Conservation (phyloP, 2,888 invertebrate species). For the Leptarthrus brevirostris region DNA sequence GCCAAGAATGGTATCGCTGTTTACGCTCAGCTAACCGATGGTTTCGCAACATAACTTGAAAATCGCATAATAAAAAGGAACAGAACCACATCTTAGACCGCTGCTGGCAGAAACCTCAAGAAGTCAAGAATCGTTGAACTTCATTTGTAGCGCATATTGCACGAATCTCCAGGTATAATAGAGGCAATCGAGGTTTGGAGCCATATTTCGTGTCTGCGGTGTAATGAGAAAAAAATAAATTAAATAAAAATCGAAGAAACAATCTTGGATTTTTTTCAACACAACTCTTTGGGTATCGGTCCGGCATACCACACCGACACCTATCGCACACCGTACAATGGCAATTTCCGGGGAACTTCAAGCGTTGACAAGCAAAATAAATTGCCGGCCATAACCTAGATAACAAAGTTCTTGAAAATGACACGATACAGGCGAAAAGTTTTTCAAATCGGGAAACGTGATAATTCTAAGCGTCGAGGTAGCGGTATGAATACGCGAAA, state of each 20-base stretch:
- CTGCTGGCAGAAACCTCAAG: slow-evolving; percentile 27
- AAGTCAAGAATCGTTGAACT: slow-evolving; percentile 38
- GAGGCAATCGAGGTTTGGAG: background rate
- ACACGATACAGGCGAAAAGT: background rate
- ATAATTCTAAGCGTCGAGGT: background rate
- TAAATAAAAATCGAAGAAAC: slow-evolving; percentile 5
- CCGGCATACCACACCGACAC: background rate
- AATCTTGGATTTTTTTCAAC: background rate
- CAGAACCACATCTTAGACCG: slow-evolving; percentile 20
- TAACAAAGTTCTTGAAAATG: slow-evolving; percentile 15
- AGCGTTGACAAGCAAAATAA: background rate
- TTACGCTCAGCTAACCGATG: slow-evolving; percentile 3
- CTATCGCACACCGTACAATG: slow-evolving; percentile 15
- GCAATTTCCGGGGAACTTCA: slow-evolving; percentile 16
- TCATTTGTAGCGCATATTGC: slow-evolving; percentile 25
- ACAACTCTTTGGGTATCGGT: background rate
- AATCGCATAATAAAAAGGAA: slow-evolving; percentile 22
- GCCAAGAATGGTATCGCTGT: slow-evolving; percentile 24
- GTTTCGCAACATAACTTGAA: slow-evolving; percentile 18
- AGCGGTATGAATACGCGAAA: background rate
- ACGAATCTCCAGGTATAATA: background rate
- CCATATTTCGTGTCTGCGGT: slow-evolving; percentile 34
- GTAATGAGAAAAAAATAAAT: slow-evolving; percentile 6
- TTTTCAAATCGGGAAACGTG: background rate
- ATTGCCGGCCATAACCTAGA: slow-evolving; percentile 39